Base-by-base conservation (phyloP, 2,888 invertebrate genomes). In the Aradus depressus region DNA sequence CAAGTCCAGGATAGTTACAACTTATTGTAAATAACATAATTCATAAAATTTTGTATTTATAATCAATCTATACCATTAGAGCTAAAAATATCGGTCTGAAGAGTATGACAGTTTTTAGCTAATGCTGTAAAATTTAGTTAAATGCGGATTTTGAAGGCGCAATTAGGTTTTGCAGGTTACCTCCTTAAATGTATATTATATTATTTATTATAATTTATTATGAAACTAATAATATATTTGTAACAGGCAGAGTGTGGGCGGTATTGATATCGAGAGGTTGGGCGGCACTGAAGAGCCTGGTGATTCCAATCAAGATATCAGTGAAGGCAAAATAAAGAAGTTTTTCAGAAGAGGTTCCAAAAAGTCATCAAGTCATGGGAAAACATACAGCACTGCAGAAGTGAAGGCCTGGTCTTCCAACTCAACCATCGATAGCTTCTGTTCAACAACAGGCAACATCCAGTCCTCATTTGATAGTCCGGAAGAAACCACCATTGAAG, bases 401-500 rank as follows among this genome's bases (percentile, higher is more conserved):
- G 23, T 48, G 4, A 41, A 50, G 28, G 51, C 19, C 34, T 58
- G 51, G 58, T 58, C 44, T 35, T 57, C 51, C 51, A 59, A 59
- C 52, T 57, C 58, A 58, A 62, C 50, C 26, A 58, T 49, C 57
- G 62, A 57, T 60, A 61, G 57, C 56, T 59, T 50, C 59, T 61
- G 42, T 60, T 60, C 54, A 55, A 50, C 38, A 55, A 59, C 32
- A 34, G 54, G 19, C 50, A 19, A 35, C 3, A 22, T 14, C 18
- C 12, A 38, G n/a, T 8, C 16, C 38, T n/a, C n/a, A 38, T 8
- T 14, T 14, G 38, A 14, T 12, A 14, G 38, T n/a, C n/a, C n/a
- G n/a, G n/a, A n/a, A n/a, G n/a, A n/a, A n/a, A n/a, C n/a, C n/a
- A n/a, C n/a, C n/a, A n/a, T n/a, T n/a, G n/a, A n/a, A n/a, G n/a